Evolutionary conservation across 2,113 vertebrate genomes (phyloP), one percentile per base, ranked within the genome.

Genomic region (Crotalus helleri): DNA sequence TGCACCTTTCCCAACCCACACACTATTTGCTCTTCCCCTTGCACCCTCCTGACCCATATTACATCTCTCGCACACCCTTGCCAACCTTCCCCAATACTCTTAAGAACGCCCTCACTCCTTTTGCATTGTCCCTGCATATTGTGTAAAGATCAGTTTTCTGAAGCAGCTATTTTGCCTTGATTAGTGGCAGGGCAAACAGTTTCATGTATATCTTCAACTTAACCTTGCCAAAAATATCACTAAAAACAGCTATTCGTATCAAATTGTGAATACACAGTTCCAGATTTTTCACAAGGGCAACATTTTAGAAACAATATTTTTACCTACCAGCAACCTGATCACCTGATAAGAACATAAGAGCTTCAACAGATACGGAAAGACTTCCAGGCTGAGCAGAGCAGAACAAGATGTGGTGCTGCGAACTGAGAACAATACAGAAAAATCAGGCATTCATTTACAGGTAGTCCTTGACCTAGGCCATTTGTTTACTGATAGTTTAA

Each of bases 341-440:
- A 97, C 98, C 29, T 97, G 98, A 91, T 97, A 98, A 91, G 98
- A 99, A 86, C 98, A 97, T 55, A 99, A 96, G 53, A 99, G 98
- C 94, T 98, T 97, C 93, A 99, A 97, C 90, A 99, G 93, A 39
- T 97, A 96, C 0, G 98, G 98, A 13, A 98, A 96, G 97, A 99
- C 93, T 92, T 98, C 98, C 93, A 98, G 95, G 57, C 96, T 97
- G 81, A 99, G 96, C 95, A 99, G 89, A 91, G 98, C 95, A 0
- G 98, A 99, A 97, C 98, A 99, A 93, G 98, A 97, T 88, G 95
- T 94, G 64, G 94, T 96, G 57, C 98, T 97, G 11, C 98, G 97
- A 49, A 98, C 98, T 99, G 91, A n/a, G 94, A 94, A 53, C 61
- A 94, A n/a, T 92, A 53, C 29, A 51, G 91, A 91, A 0, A 0